phyloP scores from a whole-genome alignment of 2,888 invertebrate species.

The Teinopalpus imperialis region DNA sequence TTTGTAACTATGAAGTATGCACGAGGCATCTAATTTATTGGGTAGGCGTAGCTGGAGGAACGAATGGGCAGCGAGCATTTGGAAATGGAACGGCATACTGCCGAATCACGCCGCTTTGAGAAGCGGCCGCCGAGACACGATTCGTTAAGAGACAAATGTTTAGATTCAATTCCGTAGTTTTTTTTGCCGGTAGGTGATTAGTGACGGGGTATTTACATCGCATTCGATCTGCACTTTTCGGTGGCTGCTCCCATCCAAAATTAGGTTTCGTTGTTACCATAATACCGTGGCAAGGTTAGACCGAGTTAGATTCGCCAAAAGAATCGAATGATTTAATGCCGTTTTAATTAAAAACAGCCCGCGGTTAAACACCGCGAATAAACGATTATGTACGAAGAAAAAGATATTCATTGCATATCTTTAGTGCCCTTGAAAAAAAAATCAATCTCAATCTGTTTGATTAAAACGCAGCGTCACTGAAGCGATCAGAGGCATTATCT shows the following conservation, averaged over 20 bases:
- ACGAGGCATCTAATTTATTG: constrained; percentile 78
- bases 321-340: constrained; percentile 29
- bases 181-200: constrained; percentile 62
- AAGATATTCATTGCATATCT: constrained; percentile 22
- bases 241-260: constrained; percentile 61
- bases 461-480: constrained; percentile 41
- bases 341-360: constrained; percentile 29
- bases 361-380: constrained; percentile 15
- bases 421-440: constrained; percentile 30
- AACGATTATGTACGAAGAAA: constrained; percentile 23
- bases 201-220: constrained; percentile 70
- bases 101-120: constrained; percentile 80
- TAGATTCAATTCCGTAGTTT: constrained; percentile 75
- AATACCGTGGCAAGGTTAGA: constrained; percentile 11
- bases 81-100: constrained; percentile 67
- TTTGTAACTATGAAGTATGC: constrained; percentile 78
- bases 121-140: constrained; percentile 72
- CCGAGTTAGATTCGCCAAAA: constrained; percentile 20
- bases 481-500: constrained; percentile 59
- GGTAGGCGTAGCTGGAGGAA: constrained; percentile 78
- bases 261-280: constrained; percentile 57
- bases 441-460: constrained; percentile 36
- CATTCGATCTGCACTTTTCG: constrained; percentile 59
- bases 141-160: constrained; percentile 82
- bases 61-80: constrained; percentile 79